Percentiles rank a stretch among this genome's conserved stretches.
phyloP scores from a whole-genome alignment of 2,113 vertebrate species.

The Phrynosoma blainvillii region DNA sequence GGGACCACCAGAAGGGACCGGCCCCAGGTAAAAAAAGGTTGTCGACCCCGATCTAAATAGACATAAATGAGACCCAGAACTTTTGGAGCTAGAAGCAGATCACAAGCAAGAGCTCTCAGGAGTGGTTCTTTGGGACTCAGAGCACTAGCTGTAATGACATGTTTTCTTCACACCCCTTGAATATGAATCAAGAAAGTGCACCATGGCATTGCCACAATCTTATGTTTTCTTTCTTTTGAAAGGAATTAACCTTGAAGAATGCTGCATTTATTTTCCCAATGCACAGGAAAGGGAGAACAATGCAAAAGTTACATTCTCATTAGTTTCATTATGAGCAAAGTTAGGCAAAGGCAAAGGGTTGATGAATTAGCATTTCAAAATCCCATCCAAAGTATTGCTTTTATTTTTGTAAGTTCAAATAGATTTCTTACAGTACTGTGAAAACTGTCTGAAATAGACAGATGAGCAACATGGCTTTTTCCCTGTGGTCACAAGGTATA shows the following conservation, averaged over 20 bases:
- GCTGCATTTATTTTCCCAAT: background rate
- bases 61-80: background rate
- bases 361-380: background rate
- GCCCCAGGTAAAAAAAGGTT: too few relatives aligned
- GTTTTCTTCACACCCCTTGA: background rate
- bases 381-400: background rate
- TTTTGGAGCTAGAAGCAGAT: background rate
- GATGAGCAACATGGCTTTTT: background rate
- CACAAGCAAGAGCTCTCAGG: background rate
- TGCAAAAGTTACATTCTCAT: background rate
- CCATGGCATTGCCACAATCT: background rate
- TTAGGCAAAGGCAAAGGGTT: background rate
- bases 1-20: too few relatives aligned
- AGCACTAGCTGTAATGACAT: background rate
- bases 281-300: background rate
- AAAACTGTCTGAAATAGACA: background rate
- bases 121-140: background rate
- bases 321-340: background rate
- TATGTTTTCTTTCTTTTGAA: background rate
- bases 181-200: background rate
- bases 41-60: too few relatives aligned
- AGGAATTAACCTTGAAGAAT: background rate
- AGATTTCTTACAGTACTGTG: background rate
- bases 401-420: background rate
- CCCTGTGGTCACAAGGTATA: background rate